Conservation (phyloP, 2,888 invertebrate species). For the Amphipyra berbera region DNA sequence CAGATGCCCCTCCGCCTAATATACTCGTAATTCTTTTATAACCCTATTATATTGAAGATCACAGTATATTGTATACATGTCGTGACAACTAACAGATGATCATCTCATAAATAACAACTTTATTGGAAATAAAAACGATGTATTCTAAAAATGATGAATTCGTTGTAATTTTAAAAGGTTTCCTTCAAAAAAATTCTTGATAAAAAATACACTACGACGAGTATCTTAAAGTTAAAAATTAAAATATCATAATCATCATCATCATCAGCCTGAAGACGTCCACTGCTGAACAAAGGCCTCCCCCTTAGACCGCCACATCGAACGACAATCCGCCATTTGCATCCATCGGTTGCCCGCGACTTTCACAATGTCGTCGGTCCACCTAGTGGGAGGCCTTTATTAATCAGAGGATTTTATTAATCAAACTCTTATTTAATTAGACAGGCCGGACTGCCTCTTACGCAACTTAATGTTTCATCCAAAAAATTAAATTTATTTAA, state of each 20-base stretch:
- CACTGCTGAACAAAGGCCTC: no score
- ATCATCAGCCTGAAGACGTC: no score
- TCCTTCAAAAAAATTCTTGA: background rate
- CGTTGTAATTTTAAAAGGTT: constrained; percentile 11
- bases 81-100: background rate
- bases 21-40: constrained; percentile 28
- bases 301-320: no score
- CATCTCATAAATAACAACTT: background rate
- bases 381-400: no score
- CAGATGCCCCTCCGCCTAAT: constrained; percentile 31
- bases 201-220: background rate
- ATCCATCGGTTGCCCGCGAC: no score
- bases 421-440: constrained; percentile 4
- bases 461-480: background rate
- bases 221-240: background rate
- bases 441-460: background rate
- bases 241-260: background rate
- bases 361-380: no score
- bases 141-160: constrained; percentile 13
- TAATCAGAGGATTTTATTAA: constrained; percentile 4
- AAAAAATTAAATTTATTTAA: background rate
- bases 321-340: no score
- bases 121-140: background rate
- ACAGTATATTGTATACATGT: constrained; percentile 6
- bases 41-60: constrained; percentile 10